phyloP scores from a whole-genome alignment of 2,113 vertebrate genomes.

The Columba livia region DNA sequence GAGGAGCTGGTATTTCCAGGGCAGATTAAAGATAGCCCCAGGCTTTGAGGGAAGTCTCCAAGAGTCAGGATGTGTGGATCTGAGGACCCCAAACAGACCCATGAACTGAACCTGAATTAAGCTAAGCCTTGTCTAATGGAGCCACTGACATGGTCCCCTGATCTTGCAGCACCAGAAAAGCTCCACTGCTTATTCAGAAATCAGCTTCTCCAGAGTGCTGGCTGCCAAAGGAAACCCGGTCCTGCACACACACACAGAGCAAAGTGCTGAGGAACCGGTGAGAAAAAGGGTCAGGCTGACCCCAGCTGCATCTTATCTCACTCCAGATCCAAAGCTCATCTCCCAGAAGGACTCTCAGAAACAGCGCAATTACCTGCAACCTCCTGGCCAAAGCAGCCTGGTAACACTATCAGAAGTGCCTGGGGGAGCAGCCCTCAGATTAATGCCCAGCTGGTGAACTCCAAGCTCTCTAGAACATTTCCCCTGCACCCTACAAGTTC shows the following conservation, averaged over 20 bases:
- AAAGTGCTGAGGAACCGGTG: background rate
- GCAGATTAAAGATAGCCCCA: conserved; percentile 10
- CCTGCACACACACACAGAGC: background rate
- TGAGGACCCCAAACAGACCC: background rate
- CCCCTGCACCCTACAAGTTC: background rate
- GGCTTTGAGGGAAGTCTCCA: background rate
- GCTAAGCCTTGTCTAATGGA: background rate
- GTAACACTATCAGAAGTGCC: background rate
- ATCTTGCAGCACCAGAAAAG: background rate
- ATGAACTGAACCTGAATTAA: background rate
- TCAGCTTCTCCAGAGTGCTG: background rate
- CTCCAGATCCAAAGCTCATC: background rate
- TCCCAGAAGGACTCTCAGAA: background rate
- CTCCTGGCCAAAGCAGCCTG: rapidly evolving
- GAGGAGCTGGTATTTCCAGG: conserved; percentile 28
- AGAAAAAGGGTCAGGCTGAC: background rate
- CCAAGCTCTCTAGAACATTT: background rate
- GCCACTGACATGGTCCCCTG: no score
- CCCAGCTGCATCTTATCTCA: background rate
- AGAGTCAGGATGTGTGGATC: background rate
- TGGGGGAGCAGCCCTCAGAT: background rate
- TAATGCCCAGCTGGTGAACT: rapidly evolving
- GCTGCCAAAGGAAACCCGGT: background rate
- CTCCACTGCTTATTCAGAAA: background rate
- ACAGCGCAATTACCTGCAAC: background rate